phyloP scores from a whole-genome alignment of 2,888 invertebrate genomes.

The Drosophila vallismaia region DNA sequence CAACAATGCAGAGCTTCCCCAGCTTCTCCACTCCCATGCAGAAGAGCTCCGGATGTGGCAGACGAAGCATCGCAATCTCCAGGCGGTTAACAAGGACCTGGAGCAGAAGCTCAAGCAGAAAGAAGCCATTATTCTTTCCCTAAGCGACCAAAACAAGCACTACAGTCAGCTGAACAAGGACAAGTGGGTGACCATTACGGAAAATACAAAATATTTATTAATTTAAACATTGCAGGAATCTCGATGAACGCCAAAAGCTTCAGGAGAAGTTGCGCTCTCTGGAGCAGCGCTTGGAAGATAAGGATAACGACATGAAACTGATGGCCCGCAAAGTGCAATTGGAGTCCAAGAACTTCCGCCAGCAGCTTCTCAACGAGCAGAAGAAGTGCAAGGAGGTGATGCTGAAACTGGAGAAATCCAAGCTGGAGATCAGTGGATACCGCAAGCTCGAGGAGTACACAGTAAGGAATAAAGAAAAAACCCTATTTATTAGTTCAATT shows the following conservation, averaged over 20 bases:
- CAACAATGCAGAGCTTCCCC: slow-evolving; percentile 90
- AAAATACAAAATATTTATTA: neutral
- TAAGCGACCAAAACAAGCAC: slow-evolving; percentile 89
- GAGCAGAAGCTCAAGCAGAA: slow-evolving; percentile 88
- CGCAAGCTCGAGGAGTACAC: slow-evolving; percentile 80
- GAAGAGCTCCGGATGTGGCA: slow-evolving; percentile 91
- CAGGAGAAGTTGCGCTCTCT: slow-evolving; percentile 87
- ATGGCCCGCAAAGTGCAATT: slow-evolving; percentile 89
- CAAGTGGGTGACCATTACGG: slow-evolving; percentile 84
- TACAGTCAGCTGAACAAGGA: slow-evolving; percentile 89
- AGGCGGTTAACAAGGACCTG: slow-evolving; percentile 87
- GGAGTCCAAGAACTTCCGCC: slow-evolving; percentile 90
- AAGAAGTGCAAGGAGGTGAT: slow-evolving; percentile 89
- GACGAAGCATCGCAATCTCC: slow-evolving; percentile 88
- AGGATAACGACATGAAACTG: slow-evolving; percentile 87
- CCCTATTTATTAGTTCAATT: neutral
- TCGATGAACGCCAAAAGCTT: slow-evolving; percentile 90
- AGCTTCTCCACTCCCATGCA: slow-evolving; percentile 89
- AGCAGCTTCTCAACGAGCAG: slow-evolving; percentile 88
- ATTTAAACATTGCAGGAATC: slow-evolving; percentile 84
- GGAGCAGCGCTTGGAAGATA: slow-evolving; percentile 85
- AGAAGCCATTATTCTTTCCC: slow-evolving; percentile 87
- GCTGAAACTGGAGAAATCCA: slow-evolving; percentile 86
- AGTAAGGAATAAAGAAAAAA: slow-evolving; percentile 60
- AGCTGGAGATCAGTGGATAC: slow-evolving; percentile 79